Evolutionary conservation across 1,140 invertebrate species (phyloP).

Genomic region (Akabosia matsudoensis): DNA sequence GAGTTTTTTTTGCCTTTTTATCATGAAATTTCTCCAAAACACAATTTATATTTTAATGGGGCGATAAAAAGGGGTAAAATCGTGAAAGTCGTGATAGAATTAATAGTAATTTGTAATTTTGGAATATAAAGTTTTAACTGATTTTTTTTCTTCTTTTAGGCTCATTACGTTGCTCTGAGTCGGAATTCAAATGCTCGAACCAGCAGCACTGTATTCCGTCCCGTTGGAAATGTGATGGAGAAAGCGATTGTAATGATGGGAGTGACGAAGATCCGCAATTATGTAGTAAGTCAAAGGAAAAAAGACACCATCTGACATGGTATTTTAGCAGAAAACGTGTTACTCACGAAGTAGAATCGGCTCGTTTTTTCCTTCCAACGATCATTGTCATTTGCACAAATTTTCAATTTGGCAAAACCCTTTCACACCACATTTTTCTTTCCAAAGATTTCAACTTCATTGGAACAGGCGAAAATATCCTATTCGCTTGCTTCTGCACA

Average conservation of each 20-base stretch:
- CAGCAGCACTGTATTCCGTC: slow-evolving; percentile 70
- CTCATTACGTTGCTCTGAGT: slow-evolving; percentile 59
- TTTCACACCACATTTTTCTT: background rate
- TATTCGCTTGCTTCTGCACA: no score
- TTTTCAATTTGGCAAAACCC: background rate
- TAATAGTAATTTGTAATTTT: background rate
- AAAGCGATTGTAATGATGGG: slow-evolving; percentile 71
- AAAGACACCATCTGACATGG: background rate
- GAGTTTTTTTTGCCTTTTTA: no score
- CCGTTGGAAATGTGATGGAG: slow-evolving; percentile 71
- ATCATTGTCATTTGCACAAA: background rate
- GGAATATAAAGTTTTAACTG: background rate
- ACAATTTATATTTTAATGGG: no score
- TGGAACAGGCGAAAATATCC: no score
- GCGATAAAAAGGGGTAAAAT: background rate
- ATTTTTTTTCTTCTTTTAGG: slow-evolving; percentile 53
- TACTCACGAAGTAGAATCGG: background rate
- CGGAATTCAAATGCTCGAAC: slow-evolving; percentile 67
- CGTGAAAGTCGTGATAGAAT: background rate
- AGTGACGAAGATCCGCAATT: slow-evolving; percentile 66
- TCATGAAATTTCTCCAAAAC: no score
- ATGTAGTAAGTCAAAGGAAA: slow-evolving; percentile 61
- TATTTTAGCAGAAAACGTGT: background rate
- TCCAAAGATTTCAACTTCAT: no score
- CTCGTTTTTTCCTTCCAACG: background rate